Percentiles rank a stretch among this genome's conserved stretches.
Conservation (phyloP, 2,797 vertebrate genomes). For the Oreochromis mossambicus region DNA sequence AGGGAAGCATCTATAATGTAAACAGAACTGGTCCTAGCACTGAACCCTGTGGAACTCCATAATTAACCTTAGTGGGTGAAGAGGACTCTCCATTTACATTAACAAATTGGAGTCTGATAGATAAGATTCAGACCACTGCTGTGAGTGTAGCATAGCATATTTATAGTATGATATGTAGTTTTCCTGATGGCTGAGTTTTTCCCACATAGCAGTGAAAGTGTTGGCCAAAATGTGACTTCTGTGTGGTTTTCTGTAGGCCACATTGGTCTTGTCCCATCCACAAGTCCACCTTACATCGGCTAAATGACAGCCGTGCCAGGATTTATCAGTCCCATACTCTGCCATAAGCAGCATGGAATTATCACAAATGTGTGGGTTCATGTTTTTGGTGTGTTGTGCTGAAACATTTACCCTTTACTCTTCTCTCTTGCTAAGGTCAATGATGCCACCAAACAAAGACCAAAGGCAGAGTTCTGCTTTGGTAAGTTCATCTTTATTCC, state of each 20-base stretch:
- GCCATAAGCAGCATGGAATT: neutral
- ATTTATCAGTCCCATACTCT: accelerated
- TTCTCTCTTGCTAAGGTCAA: constrained; percentile 80
- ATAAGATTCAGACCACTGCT: neutral
- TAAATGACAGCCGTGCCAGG: neutral
- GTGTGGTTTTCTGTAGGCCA: neutral
- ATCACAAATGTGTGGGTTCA: neutral
- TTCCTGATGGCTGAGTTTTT: neutral
- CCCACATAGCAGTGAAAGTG: neutral
- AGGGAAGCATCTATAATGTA: neutral
- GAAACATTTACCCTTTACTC: neutral
- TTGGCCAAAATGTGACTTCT: neutral
- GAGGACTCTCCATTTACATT: neutral
- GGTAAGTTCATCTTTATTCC: constrained; percentile 75
- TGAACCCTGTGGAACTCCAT: neutral
- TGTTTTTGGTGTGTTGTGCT: neutral
- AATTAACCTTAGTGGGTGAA: neutral
- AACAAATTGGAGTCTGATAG: accelerated
- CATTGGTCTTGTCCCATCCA: neutral
- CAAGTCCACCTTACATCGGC: neutral
- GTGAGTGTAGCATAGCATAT: neutral
- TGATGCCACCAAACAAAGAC: constrained; percentile 92
- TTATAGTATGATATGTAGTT: neutral
- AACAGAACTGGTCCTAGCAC: neutral
- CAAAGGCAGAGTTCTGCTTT: constrained; percentile 97